Evolutionary conservation across 2,888 invertebrate species (phyloP), one percentile per base, ranked within the genome.

Genomic region (Folsomia candida): DNA sequence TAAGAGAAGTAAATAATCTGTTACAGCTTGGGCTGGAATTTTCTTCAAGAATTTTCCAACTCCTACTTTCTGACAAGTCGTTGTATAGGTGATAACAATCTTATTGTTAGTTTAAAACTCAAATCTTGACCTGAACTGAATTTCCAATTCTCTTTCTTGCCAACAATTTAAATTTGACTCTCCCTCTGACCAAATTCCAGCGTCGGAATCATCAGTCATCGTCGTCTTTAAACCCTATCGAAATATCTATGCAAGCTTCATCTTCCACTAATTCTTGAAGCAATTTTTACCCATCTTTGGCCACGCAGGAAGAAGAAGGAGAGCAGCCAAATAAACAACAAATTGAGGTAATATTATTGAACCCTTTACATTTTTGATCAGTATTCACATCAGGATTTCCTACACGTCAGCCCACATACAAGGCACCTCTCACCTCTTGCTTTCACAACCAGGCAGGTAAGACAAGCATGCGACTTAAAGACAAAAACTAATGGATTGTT

Each of bases 321-420:
- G 37, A 37, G 37, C 37, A n/a, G n/a, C n/a, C n/a, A 37, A 37
- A 37, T 37, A 37, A 37, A 37, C 37, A 37, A 37, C 37, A 37
- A 37, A 37, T 37, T 37, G 37, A 37, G 37, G 37, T 37, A 37
- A 37, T 37, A 37, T 37, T 37, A 37, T 37, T 37, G 37, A 37
- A 37, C 37, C 37, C 37, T 37, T 37, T n/a, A n/a, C n/a, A n/a
- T n/a, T 37, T 37, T 37, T 37, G 37, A 71, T 71, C 68, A 71
- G 68, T 68, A 71, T 71, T 71, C 71, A 71, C 28, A 58, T 51
- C 29, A 47, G 71, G 57, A 28, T 51, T 60, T 71, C 71, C 71
- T 61, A 61, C 71, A 71, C 58, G 60, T 66, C 64, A 60, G 62
- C 65, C 37, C 14, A 37, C 37, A 37, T 9, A 37, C 37, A 37